Evolutionary conservation across 2,797 vertebrate species (phyloP), one percentile per base, ranked within the genome.

Genomic region (Dryobates pubescens): DNA sequence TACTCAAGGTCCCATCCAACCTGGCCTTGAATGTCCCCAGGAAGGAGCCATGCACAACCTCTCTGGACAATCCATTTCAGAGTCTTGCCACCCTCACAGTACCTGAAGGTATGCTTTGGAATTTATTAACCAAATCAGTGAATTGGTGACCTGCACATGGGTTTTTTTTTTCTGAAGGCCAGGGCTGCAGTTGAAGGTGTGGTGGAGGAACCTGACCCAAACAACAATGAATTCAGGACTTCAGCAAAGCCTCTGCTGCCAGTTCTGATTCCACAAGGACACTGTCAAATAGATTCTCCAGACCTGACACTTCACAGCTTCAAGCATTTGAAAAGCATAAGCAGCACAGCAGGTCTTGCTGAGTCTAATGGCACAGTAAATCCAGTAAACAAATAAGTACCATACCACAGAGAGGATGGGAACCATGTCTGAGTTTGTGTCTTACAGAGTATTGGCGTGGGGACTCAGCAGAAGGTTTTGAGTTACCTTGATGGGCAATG

Each of bases 291-390:
- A 70, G 38, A 76, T 53, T 17, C 29, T 89, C 14, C 47, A 76
- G 53, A 73, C 34, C 13, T 70, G 78, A 84, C 38, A 20, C 29
- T 67, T 63, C 54, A 49, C 63, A 82, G 61, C 7, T 84, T 67
- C 75, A 81, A 82, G 45, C 30, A 45, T 30, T 90, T 82, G 71
- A 79, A 86, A 63, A 94, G 30, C 64, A 49, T 7, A 57, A 92
- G 49, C 17, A 79, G 32, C 71, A 82, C 81, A 92, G 86, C 81
- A 86, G 78, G 64, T 67, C 89, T 73, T 82, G 43, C 43, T 65
- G 71, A 82, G 56, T 29, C 49, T 70, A 59, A 79, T 79, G 61
- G 58, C 64, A 59, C 12, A 38, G 54, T 29, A 53, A 67, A 80
- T 61, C 18, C 26, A 54, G 51, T 81, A 88, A 79, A 79, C 64